These are phyloP conservation scores for Salticus scenicus DNA, from an alignment of 2,888 invertebrate species.

Conservation along the genomic window DNA sequence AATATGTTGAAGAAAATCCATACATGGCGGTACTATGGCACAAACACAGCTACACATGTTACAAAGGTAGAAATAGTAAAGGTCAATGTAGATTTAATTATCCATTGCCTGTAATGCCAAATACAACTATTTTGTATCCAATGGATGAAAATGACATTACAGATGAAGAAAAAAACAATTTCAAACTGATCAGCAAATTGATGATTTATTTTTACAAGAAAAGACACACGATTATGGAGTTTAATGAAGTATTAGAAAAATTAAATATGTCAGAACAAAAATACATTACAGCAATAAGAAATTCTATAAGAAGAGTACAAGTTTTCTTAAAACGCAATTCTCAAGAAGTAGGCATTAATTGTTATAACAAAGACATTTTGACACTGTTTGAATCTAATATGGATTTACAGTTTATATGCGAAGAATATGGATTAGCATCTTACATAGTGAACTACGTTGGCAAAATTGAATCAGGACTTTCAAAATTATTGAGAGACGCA, in stretches of 20 bases:
- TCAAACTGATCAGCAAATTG: not conserved
- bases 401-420: not conserved
- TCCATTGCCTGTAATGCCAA: not conserved
- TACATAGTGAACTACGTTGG: slow-evolving; percentile 1
- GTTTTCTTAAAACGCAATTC: not conserved
- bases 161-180: not conserved
- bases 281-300: not conserved
- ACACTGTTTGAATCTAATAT: too few species aligned
- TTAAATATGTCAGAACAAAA: not conserved
- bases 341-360: too few species aligned
- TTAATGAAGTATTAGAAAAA: not conserved
- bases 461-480: not conserved
- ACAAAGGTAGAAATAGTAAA: not conserved
- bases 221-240: not conserved
- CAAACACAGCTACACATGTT: not conserved
- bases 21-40: not conserved
- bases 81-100: not conserved
- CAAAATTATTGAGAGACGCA: not conserved
- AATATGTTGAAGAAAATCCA: not conserved
- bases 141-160: not conserved
- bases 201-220: not conserved
- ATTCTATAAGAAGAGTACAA: not conserved
- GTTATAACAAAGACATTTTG: too few species aligned
- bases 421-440: not conserved
- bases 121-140: not conserved